phyloP scores from a whole-genome alignment of 2,797 vertebrate genomes.

The Diplodus puntazzo region DNA sequence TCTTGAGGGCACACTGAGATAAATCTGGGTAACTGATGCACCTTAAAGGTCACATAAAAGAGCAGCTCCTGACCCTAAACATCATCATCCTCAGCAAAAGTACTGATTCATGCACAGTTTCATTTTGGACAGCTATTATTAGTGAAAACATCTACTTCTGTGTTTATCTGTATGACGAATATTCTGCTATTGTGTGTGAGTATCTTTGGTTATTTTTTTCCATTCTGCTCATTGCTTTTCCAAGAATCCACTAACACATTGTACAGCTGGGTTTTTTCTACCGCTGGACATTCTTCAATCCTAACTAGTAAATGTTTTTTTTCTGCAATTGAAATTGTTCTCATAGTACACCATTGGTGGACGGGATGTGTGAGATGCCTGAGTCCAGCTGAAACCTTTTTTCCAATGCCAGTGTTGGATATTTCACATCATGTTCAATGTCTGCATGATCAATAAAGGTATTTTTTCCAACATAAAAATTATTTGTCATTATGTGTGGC shows the following conservation, averaged over 20 bases:
- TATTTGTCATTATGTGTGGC: not conserved
- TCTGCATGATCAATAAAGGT: constrained; percentile 54
- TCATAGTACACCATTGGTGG: not conserved
- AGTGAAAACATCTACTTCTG: not conserved
- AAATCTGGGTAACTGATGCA: not conserved
- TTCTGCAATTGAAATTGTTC: not conserved
- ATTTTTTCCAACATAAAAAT: not conserved
- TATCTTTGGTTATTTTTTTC: constrained; percentile 20
- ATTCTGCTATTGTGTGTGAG: constrained; percentile 8
- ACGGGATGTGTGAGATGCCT: not conserved
- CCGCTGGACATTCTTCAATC: constrained; percentile 8
- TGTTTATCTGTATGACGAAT: not conserved
- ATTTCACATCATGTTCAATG: constrained; percentile 34
- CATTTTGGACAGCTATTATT: not conserved
- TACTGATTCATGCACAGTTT: not conserved
- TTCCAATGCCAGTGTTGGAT: constrained; percentile 16
- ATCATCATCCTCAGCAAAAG: not conserved
- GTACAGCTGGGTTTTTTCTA: constrained; percentile 22
- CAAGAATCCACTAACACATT: not conserved
- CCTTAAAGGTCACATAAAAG: constrained; percentile 6
- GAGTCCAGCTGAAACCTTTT: not conserved
- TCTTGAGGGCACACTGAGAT: not conserved
- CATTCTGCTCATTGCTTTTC: constrained; percentile 4
- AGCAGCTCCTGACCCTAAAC: constrained; percentile 1
- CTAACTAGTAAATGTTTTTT: constrained; percentile 19